phyloP scores from a whole-genome alignment of 2,113 vertebrate genomes.

The Phylloscopus trochilus region DNA sequence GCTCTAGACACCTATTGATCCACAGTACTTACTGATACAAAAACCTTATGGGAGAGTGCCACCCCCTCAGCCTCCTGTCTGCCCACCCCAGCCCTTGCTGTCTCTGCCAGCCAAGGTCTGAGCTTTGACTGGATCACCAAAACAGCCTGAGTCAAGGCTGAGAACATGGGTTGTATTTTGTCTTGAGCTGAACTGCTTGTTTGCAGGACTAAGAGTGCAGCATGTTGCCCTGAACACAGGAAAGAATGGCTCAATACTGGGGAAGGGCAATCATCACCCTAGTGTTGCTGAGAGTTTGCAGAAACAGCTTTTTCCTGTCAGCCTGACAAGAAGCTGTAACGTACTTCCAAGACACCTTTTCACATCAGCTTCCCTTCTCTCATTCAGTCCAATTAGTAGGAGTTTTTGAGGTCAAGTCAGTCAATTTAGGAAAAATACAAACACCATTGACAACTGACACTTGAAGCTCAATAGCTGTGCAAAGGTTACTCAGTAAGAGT shows the following conservation, averaged over 20 bases:
- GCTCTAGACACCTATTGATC: background rate
- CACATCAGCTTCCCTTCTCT: background rate
- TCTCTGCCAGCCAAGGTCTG: background rate
- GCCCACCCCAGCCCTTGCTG: background rate
- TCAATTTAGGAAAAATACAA: background rate
- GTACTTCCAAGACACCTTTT: background rate
- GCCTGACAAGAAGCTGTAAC: background rate
- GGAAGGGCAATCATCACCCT: background rate
- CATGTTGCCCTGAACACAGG: fast-evolving
- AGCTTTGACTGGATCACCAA: background rate
- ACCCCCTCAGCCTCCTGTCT: background rate
- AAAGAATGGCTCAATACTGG: fast-evolving
- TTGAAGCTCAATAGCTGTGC: background rate
- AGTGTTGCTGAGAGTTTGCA: background rate
- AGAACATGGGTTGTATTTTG: background rate
- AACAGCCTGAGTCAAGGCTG: background rate
- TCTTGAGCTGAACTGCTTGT: background rate
- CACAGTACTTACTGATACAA: background rate
- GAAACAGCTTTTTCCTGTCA: background rate
- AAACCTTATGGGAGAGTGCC: background rate
- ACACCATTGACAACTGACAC: background rate
- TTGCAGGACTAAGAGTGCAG: fast-evolving
- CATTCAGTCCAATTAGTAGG: background rate
- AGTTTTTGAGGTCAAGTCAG: background rate
- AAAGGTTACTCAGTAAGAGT: background rate